Evolutionary conservation across 2,888 invertebrate species (phyloP).

Genomic region (Volucella inflata): DNA sequence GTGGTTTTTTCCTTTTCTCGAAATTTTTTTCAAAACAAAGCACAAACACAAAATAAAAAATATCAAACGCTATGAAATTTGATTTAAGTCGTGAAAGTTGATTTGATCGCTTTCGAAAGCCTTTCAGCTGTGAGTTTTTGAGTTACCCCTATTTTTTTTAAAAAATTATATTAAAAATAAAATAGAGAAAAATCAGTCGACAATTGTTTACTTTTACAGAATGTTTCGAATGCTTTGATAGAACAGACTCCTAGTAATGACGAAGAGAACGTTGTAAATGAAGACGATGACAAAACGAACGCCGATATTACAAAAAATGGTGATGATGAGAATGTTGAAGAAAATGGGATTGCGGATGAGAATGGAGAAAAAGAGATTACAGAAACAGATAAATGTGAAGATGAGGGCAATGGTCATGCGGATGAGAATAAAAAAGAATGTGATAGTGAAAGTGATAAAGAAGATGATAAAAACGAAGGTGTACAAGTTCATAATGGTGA

Average conservation of each 20-base stretch:
- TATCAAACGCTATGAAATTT: conserved; percentile 11
- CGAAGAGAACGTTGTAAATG: conserved; percentile 59
- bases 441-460: conserved; percentile 66
- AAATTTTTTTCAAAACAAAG: conserved; percentile 26
- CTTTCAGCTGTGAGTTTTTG: conserved; percentile 70
- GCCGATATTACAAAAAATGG: conserved; percentile 73
- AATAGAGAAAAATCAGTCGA: conserved; percentile 83
- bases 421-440: conserved; percentile 69
- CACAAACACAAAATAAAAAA: too few relatives aligned
- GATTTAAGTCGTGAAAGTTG: conserved; percentile 48
- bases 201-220: conserved; percentile 84
- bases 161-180: conserved; percentile 59
- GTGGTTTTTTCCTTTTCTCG: conserved; percentile 78
- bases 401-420: conserved; percentile 66
- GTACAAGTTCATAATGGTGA: conserved; percentile 67
- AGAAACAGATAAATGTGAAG: neutral
- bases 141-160: conserved; percentile 42
- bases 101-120: conserved; percentile 71
- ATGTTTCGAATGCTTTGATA: conserved; percentile 81
- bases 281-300: conserved; percentile 64
- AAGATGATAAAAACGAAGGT: conserved; percentile 30
- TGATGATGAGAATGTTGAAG: conserved; percentile 42
- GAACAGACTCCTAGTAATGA: conserved; percentile 66
- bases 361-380: conserved; percentile 1
- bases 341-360: conserved; percentile 24